Percentiles rank a stretch among this genome's conserved stretches.
phyloP scores from a whole-genome alignment of 2,113 vertebrate species.

The Haplotaxodon microlepis region DNA sequence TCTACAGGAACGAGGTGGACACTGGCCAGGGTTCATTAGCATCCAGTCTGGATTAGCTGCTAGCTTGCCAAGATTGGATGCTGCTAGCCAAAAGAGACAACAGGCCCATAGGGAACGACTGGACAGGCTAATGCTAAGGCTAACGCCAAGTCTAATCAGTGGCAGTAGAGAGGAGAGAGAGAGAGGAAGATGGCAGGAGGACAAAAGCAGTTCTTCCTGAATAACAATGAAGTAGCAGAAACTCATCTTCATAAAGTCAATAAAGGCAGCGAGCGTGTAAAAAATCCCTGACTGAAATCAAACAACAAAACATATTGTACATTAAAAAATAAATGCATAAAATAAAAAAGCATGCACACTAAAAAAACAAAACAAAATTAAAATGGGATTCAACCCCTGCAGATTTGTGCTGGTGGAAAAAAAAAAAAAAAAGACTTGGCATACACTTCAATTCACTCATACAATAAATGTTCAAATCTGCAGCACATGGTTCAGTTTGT shows the following conservation, averaged over 20 bases:
- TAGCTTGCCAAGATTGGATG: conserved; percentile 39
- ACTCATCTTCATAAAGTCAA: neutral
- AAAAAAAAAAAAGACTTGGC: neutral
- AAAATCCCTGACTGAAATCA: neutral
- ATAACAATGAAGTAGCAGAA: neutral
- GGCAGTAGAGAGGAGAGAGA: neutral
- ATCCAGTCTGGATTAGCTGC: conserved; percentile 53
- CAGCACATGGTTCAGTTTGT: neutral
- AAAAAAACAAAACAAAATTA: neutral
- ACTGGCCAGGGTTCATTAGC: conserved; percentile 57
- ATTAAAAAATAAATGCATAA: neutral
- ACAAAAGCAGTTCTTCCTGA: neutral
- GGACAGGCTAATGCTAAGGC: conserved; percentile 46
- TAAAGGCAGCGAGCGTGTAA: neutral
- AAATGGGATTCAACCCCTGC: neutral
- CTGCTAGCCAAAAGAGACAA: conserved; percentile 49
- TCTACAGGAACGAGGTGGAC: conserved; percentile 47
- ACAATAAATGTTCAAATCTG: neutral
- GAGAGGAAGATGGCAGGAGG: neutral
- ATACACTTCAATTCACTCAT: neutral
- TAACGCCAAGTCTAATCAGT: conserved; percentile 43
- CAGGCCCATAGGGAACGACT: conserved; percentile 14
- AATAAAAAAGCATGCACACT: neutral
- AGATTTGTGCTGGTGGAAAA: neutral
- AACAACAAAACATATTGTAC: neutral